phyloP scores from a whole-genome alignment of 2,113 vertebrate genomes.

The Aspidoscelis tigris region DNA sequence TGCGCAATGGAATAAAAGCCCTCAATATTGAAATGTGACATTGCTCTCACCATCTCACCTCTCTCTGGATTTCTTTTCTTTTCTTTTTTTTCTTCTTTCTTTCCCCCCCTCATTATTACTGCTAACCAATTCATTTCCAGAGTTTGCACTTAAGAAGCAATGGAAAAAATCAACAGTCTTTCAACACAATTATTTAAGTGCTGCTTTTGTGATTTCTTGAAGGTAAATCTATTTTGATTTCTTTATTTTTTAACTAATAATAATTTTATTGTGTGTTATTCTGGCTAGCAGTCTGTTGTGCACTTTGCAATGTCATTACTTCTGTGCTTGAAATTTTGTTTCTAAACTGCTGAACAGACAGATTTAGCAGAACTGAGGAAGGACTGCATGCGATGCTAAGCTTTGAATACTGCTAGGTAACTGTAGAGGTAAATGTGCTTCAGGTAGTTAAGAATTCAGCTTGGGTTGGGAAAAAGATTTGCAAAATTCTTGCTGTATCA shows the following conservation, averaged over 20 bases:
- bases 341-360: conserved; percentile 82
- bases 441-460: conserved; percentile 74
- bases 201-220: conserved; percentile 98
- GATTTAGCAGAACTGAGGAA: conserved; percentile 74
- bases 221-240: conserved; percentile 91
- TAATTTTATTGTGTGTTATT: conserved; percentile 69
- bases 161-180: conserved; percentile 94
- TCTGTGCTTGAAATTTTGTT: conserved; percentile 72
- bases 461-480: conserved; percentile 69
- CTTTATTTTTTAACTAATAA: conserved; percentile 59
- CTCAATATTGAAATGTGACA: conserved; percentile 99
- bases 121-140: conserved; percentile 97
- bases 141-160: conserved; percentile 94
- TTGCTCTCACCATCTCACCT: conserved; percentile 94
- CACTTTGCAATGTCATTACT: conserved; percentile 77
- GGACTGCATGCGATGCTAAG: conserved; percentile 72
- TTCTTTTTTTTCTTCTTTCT: neutral
- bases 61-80: conserved; percentile 93
- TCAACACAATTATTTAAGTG: conserved; percentile 91
- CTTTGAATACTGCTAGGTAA: conserved; percentile 67
- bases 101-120: conserved; percentile 87
- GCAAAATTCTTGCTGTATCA: conserved; percentile 61
- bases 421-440: conserved; percentile 72
- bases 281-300: conserved; percentile 69
- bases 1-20: conserved; percentile 99